Evolutionary conservation across 2,797 vertebrate genomes (phyloP).

Genomic region (Pangasius mekongensis): DNA sequence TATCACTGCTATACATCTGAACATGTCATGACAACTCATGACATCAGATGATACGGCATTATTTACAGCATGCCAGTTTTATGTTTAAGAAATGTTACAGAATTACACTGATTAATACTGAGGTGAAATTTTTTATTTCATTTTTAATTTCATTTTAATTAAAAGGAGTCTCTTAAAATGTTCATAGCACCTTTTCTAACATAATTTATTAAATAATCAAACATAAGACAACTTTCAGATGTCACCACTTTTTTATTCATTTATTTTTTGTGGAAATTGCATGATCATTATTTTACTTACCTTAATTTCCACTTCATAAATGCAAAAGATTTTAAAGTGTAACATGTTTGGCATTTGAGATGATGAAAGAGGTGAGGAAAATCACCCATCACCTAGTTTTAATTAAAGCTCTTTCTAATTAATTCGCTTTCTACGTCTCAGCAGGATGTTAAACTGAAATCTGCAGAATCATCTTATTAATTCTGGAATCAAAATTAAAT

Average conservation of each 20-base stretch:
- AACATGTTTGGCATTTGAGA: not conserved
- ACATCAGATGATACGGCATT: too few species aligned
- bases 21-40: too few species aligned
- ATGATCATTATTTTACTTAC: not conserved
- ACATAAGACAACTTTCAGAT: not conserved
- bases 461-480: not conserved
- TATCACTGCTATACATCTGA: too few species aligned
- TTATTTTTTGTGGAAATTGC: not conserved
- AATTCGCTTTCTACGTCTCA: not conserved
- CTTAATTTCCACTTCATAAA: not conserved
- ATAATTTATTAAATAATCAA: not conserved
- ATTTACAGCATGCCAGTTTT: not conserved
- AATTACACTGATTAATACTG: not conserved
- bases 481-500: not conserved
- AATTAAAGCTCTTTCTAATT: not conserved
- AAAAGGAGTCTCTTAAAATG: not conserved
- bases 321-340: not conserved
- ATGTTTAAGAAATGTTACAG: not conserved
- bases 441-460: not conserved
- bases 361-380: not conserved
- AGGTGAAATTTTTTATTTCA: not conserved
- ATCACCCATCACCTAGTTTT: not conserved
- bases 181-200: not conserved
- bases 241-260: not conserved
- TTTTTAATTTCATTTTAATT: too few species aligned